Evolutionary conservation across 2,113 vertebrate species (phyloP).

Genomic region (Podilymbus podiceps): DNA sequence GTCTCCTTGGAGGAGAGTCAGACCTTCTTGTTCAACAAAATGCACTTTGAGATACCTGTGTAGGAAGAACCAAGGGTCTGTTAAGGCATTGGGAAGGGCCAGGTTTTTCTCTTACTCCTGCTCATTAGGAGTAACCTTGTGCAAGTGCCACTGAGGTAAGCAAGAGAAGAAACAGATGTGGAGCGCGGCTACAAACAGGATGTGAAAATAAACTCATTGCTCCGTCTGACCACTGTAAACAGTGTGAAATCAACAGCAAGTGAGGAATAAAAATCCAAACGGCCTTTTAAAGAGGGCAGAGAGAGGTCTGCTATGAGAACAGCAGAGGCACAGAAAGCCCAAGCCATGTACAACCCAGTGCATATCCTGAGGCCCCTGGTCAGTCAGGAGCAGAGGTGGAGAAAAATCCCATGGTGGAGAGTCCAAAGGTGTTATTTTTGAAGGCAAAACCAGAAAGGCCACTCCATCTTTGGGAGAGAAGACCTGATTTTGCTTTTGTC

Average conservation of each 20-base stretch:
- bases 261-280: slow-evolving; percentile 43
- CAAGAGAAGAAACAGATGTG: slow-evolving; percentile 40
- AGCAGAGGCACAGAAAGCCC: not conserved
- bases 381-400: not conserved
- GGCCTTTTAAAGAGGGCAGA: slow-evolving; percentile 29
- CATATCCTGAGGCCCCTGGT: not conserved
- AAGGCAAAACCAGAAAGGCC: not conserved
- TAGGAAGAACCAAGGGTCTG: not conserved
- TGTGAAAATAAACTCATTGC: slow-evolving; percentile 60
- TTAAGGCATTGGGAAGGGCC: not conserved
- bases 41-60: not conserved
- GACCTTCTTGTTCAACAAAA: not conserved
- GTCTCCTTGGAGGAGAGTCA: not conserved
- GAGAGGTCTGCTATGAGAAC: slow-evolving; percentile 14
- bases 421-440: not conserved
- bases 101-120: not conserved
- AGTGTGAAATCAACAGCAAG: slow-evolving; percentile 44
- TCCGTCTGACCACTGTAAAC: slow-evolving; percentile 49
- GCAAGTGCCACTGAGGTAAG: not conserved
- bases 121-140: not conserved
- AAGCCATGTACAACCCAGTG: fast-evolving
- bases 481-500: not conserved
- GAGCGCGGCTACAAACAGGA: slow-evolving; percentile 17
- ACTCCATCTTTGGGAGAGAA: not conserved
- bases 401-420: not conserved